phyloP scores from a whole-genome alignment of 2,888 invertebrate genomes.

The Andrena hattorfiana region DNA sequence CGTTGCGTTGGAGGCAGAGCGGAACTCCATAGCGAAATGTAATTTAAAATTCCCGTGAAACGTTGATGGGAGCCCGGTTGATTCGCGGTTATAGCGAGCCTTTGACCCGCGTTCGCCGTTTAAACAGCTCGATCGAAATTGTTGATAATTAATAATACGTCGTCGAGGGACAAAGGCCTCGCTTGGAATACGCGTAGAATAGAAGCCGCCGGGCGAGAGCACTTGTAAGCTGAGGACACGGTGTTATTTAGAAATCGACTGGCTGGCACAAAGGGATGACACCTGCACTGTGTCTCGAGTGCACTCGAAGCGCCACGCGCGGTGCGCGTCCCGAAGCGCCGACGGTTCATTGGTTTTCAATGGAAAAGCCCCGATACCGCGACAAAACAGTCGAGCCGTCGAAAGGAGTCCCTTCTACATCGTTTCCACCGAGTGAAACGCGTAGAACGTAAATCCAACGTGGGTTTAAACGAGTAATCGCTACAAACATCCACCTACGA shows the following conservation, averaged over 20 bases:
- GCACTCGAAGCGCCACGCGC: conserved; percentile 46
- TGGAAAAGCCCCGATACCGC: not conserved
- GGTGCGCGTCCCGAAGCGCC: conserved; percentile 20
- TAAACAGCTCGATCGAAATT: not conserved
- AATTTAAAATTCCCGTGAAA: not conserved
- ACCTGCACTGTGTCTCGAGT: conserved; percentile 54
- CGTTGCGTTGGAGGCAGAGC: not conserved
- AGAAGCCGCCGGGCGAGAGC: conserved; percentile 26
- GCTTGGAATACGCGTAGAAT: conserved; percentile 7
- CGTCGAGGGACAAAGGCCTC: not conserved
- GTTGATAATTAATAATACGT: conserved; percentile 15
- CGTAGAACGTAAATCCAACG: not conserved
- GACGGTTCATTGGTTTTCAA: conserved; percentile 38
- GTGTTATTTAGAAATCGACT: conserved; percentile 65
- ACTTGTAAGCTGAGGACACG: conserved; percentile 24
- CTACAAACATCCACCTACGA: not conserved
- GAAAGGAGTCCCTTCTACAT: not conserved
- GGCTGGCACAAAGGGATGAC: conserved; percentile 64
- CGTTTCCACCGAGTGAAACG: not conserved
- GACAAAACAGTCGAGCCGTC: conserved; percentile 19
- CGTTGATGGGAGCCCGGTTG: not conserved
- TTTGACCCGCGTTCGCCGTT: not conserved
- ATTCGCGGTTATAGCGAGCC: not conserved
- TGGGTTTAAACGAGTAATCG: not conserved
- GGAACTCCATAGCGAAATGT: not conserved